Evolutionary conservation across 2,888 invertebrate genomes (phyloP).

Genomic region (Eupithecia subumbrata): DNA sequence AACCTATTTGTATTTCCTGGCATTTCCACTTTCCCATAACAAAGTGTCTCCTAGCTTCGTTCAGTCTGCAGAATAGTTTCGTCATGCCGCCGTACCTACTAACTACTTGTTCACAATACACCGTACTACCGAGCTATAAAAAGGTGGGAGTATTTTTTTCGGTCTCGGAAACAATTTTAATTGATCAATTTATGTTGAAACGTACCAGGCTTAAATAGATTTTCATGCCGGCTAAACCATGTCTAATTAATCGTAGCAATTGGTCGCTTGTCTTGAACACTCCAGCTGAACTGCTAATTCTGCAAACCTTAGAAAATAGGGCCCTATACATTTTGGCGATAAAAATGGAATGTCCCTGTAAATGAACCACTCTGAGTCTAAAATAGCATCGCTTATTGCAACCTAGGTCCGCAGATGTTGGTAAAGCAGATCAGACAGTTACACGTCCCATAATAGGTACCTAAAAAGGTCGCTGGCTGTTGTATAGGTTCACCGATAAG

Average conservation of each 20-base stretch:
- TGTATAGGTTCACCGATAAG: constrained; percentile 49
- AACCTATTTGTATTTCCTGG: constrained; percentile 37
- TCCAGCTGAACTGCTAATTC: not conserved
- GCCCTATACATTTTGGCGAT: not conserved
- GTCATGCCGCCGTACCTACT: constrained; percentile 44
- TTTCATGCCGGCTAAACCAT: constrained; percentile 11
- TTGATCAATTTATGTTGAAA: constrained; percentile 41
- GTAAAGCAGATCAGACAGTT: constrained; percentile 34
- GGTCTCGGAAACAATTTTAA: constrained; percentile 42
- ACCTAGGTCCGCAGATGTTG: constrained; percentile 25
- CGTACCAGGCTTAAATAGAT: constrained; percentile 6
- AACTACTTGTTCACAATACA: constrained; percentile 37
- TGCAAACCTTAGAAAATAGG: not conserved
- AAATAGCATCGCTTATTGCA: not conserved
- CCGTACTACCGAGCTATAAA: constrained; percentile 45
- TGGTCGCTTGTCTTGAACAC: not conserved
- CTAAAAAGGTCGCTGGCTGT: constrained; percentile 47
- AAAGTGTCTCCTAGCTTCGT: constrained; percentile 27
- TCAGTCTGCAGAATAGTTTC: constrained; percentile 43
- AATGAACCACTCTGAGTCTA: not conserved
- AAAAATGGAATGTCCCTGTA: not conserved
- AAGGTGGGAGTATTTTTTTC: constrained; percentile 53
- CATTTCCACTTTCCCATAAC: constrained; percentile 35
- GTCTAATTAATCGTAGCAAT: constrained; percentile 16
- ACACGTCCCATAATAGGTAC: constrained; percentile 39